Conservation (phyloP, 2,797 vertebrate genomes). For the Cetoscarus ocellatus region DNA sequence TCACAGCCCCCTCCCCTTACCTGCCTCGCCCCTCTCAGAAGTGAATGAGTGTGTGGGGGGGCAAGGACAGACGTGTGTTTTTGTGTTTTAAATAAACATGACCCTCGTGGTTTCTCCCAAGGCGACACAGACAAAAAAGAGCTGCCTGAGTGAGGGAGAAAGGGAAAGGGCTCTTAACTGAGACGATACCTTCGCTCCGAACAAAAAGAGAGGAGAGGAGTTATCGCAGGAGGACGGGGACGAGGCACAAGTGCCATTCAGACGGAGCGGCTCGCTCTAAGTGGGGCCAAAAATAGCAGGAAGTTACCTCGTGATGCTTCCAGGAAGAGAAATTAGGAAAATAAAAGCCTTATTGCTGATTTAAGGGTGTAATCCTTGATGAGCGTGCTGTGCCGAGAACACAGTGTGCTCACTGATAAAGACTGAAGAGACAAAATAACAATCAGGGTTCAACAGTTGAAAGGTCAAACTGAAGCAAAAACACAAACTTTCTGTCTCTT, state of each 20-base stretch:
- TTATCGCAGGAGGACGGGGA: slow-evolving; percentile 78
- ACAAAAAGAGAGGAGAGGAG: slow-evolving; percentile 79
- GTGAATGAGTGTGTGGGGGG: slow-evolving; percentile 11
- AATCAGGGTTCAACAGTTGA: slow-evolving; percentile 66
- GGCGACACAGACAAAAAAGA: slow-evolving; percentile 50
- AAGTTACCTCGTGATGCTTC: slow-evolving; percentile 72
- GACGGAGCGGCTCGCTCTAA: slow-evolving; percentile 79
- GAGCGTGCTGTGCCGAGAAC: background rate
- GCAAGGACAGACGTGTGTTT: slow-evolving; percentile 74
- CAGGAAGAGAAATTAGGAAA: slow-evolving; percentile 35
- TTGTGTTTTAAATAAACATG: slow-evolving; percentile 83
- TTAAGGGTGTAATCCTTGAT: background rate
- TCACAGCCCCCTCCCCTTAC: slow-evolving; percentile 69
- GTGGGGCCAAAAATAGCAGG: slow-evolving; percentile 86
- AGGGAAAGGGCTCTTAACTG: slow-evolving; percentile 77
- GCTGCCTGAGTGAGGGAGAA: slow-evolving; percentile 69
- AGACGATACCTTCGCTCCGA: slow-evolving; percentile 74
- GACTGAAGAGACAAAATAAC: slow-evolving; percentile 37
- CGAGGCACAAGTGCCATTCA: slow-evolving; percentile 85
- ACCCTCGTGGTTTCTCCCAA: slow-evolving; percentile 77
- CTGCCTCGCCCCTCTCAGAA: slow-evolving; percentile 42
- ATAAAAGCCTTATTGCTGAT: slow-evolving; percentile 33
- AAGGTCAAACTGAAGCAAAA: slow-evolving; percentile 21
- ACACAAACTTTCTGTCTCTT: slow-evolving; percentile 20
- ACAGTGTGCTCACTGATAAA: slow-evolving; percentile 34